These are phyloP conservation scores for Acipenser ruthenus DNA, from an alignment of 2,797 vertebrate genomes.

Conservation along the genomic window DNA sequence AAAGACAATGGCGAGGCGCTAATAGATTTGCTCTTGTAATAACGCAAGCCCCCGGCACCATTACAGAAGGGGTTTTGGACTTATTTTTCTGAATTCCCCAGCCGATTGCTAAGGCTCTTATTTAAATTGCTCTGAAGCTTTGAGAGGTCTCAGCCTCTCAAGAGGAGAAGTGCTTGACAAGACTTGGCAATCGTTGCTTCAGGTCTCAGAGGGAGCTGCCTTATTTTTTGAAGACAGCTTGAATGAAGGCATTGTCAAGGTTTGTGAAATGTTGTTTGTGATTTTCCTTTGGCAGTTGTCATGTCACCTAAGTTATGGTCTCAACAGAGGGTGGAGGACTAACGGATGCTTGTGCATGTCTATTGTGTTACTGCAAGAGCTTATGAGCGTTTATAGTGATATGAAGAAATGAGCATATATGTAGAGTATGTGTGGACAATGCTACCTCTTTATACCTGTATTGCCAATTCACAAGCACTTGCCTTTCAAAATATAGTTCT, in stretches of 20 bases:
- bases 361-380: too few species aligned
- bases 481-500: too few species aligned
- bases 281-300: conserved; percentile 8
- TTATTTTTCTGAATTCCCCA: conserved; percentile 66
- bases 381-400: too few species aligned
- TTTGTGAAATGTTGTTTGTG: not conserved
- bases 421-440: too few species aligned
- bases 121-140: conserved; percentile 68
- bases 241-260: conserved; percentile 33
- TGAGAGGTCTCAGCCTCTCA: conserved; percentile 63
- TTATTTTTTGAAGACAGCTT: conserved; percentile 35
- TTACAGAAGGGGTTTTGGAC: conserved; percentile 59
- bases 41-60: conserved; percentile 55
- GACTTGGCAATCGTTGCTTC: conserved; percentile 52
- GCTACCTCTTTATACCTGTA: too few species aligned
- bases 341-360: too few species aligned
- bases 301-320: not conserved
- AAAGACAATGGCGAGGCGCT: conserved; percentile 73
- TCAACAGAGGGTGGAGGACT: too few species aligned
- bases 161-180: conserved; percentile 61
- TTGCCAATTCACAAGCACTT: too few species aligned
- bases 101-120: conserved; percentile 53
- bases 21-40: conserved; percentile 72
- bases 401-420: too few species aligned
- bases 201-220: conserved; percentile 45